These are phyloP conservation scores for Helostoma temminkii DNA, from an alignment of 2,797 vertebrate genomes.

Conservation along the genomic window DNA sequence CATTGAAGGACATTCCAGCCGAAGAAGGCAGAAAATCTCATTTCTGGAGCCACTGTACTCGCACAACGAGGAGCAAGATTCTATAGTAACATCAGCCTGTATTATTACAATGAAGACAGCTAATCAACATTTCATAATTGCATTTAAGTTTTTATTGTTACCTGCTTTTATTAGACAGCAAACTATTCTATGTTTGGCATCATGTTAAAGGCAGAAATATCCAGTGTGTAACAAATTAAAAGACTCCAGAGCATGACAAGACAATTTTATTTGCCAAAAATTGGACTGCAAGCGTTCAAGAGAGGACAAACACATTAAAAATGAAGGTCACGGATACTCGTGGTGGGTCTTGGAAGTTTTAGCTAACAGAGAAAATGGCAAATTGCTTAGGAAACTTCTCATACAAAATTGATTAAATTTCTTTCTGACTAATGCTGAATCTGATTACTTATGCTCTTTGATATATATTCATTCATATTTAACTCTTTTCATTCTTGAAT, in stretches of 20 bases:
- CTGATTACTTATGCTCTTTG: conserved; percentile 70
- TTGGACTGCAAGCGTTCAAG: conserved; percentile 6
- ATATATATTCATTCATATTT: conserved; percentile 67
- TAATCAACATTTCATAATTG: conserved; percentile 11
- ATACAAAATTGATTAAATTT: conserved; percentile 67
- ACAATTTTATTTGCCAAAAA: conserved; percentile 28
- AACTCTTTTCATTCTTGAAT: conserved; percentile 55
- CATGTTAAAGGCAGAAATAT: neutral
- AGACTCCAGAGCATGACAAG: conserved; percentile 1
- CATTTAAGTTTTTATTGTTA: neutral
- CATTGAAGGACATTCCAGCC: conserved; percentile 13
- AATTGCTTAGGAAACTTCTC: conserved; percentile 67
- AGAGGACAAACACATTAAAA: conserved; percentile 19
- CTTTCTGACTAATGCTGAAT: conserved; percentile 43
- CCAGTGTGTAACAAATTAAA: conserved; percentile 23
- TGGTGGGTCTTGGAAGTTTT: conserved; percentile 53
- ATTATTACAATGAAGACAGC: neutral
- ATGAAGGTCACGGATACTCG: conserved; percentile 20
- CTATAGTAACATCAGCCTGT: neutral
- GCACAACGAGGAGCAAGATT: neutral
- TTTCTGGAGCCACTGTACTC: neutral
- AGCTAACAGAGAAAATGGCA: conserved; percentile 38
- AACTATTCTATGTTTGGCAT: neutral
- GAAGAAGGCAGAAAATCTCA: conserved; percentile 1
- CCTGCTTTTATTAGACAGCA: neutral